phyloP scores from a whole-genome alignment of 2,113 vertebrate genomes.

The Apus apus region DNA sequence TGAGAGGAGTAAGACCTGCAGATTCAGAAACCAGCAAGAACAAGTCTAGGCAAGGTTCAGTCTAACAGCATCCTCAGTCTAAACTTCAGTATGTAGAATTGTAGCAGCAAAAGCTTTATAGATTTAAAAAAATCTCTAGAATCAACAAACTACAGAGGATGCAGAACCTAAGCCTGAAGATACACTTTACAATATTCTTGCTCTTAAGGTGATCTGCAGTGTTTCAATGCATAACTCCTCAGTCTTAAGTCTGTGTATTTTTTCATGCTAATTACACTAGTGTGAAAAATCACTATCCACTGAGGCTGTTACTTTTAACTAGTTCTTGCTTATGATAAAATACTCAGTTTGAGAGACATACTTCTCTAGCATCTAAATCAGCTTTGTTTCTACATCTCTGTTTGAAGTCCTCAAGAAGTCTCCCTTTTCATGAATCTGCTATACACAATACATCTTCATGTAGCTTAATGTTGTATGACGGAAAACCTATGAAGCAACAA shows the following conservation, averaged over 20 bases:
- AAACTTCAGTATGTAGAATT: background rate
- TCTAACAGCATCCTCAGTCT: background rate
- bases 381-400: background rate
- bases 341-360: fast-evolving
- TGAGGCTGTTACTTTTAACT: background rate
- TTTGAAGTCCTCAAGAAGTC: background rate
- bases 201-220: background rate
- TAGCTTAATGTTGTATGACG: background rate
- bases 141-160: background rate
- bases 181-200: background rate
- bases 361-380: background rate
- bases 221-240: background rate
- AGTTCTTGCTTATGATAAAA: background rate
- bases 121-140: background rate
- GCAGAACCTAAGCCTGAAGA: background rate
- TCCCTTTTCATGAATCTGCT: background rate
- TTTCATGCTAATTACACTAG: background rate
- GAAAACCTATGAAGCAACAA: background rate
- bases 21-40: background rate
- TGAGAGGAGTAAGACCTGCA: background rate
- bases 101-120: background rate
- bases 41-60: background rate
- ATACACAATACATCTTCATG: background rate
- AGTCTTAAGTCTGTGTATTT: background rate
- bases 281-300: background rate